Evolutionary conservation across 2,797 vertebrate species (phyloP).

Genomic region (Pantherophis alleghaniensis): DNA sequence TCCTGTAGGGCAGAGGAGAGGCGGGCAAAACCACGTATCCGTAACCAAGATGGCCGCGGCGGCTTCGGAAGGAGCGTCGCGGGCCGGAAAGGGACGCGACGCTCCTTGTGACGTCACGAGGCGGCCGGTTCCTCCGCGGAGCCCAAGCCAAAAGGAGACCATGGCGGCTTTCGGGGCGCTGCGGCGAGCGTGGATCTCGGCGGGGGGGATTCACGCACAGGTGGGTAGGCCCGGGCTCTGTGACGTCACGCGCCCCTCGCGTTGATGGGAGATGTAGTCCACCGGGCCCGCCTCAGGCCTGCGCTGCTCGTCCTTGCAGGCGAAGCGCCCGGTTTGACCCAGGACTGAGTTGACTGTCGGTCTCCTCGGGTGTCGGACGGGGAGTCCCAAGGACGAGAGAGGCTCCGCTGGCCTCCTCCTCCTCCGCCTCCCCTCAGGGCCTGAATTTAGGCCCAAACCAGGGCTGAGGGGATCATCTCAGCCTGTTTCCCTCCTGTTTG

Average conservation of each 20-base stretch:
- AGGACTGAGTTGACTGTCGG: background rate
- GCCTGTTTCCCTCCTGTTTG: rapidly evolving
- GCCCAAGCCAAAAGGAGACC: too few relatives aligned
- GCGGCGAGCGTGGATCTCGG: background rate
- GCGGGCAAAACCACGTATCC: background rate
- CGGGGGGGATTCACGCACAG: background rate
- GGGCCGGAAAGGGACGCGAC: too few relatives aligned
- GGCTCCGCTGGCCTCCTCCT: background rate
- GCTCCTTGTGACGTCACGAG: background rate
- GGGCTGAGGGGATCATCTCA: too few relatives aligned
- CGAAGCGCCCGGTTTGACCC: background rate
- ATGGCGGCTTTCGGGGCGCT: background rate
- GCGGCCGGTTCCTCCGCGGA: background rate
- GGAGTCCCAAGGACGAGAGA: background rate
- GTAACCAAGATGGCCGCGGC: background rate
- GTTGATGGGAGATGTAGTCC: background rate
- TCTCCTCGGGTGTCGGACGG: background rate
- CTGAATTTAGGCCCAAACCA: background rate
- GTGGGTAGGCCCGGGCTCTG: background rate
- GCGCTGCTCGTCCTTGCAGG: conserved; percentile 54
- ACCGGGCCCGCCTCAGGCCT: background rate
- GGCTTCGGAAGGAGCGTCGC: background rate
- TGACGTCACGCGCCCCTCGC: background rate
- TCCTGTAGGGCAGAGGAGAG: too few relatives aligned
- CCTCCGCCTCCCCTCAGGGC: background rate